phyloP scores from a whole-genome alignment of 2,888 invertebrate genomes.

The Chrysolina oricalcia region DNA sequence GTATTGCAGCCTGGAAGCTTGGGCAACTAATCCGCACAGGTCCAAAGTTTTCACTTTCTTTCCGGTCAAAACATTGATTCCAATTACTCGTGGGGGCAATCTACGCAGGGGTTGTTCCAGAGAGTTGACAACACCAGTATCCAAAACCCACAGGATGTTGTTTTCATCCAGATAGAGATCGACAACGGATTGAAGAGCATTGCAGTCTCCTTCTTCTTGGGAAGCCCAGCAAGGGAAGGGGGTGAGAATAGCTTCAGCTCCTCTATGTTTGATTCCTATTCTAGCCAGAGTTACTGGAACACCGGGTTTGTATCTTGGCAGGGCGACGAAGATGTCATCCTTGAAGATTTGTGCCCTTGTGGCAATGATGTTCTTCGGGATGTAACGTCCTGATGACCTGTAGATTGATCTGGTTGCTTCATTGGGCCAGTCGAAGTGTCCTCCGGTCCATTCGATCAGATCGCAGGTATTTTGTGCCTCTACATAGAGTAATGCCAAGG shows the following conservation, averaged over 20 bases:
- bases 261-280: slow-evolving; percentile 73
- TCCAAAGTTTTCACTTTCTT: slow-evolving; percentile 77
- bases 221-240: slow-evolving; percentile 81
- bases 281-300: slow-evolving; percentile 77
- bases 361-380: slow-evolving; percentile 76
- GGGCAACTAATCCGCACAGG: slow-evolving; percentile 41
- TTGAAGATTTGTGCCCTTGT: slow-evolving; percentile 77
- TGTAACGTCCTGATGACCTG: slow-evolving; percentile 75
- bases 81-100: slow-evolving; percentile 77
- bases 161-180: slow-evolving; percentile 78
- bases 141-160: slow-evolving; percentile 77
- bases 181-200: slow-evolving; percentile 81
- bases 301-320: slow-evolving; percentile 77
- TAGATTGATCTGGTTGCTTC: slow-evolving; percentile 75
- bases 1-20: slow-evolving; percentile 71
- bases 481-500: slow-evolving; percentile 42
- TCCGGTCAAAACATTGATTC: slow-evolving; percentile 75
- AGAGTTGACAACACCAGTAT: slow-evolving; percentile 77
- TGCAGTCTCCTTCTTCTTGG: slow-evolving; percentile 82
- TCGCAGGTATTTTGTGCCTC: slow-evolving; percentile 57
- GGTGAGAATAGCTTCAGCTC: slow-evolving; percentile 73
- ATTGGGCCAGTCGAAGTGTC: slow-evolving; percentile 61
- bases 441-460: slow-evolving; percentile 67
- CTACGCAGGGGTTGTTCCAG: slow-evolving; percentile 75
- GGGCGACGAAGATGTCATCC: slow-evolving; percentile 75